Conservation (phyloP, 2,113 vertebrate genomes). For the Python bivittatus region DNA sequence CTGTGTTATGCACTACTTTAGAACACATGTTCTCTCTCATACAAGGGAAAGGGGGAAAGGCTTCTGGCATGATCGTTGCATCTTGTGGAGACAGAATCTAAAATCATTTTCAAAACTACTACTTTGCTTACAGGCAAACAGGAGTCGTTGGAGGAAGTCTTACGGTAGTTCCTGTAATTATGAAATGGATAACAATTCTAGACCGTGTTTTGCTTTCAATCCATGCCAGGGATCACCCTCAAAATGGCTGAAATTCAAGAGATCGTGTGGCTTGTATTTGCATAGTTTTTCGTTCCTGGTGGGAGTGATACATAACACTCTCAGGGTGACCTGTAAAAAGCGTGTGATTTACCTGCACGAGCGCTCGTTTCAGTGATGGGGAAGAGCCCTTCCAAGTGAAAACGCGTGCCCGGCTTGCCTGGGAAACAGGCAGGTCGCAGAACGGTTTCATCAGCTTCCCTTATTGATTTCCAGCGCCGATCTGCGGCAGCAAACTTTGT, state of each 20-base stretch:
- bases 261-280: not conserved
- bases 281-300: not conserved
- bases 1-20: not conserved
- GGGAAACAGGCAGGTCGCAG: not conserved
- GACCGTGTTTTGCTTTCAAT: not conserved
- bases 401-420: not conserved
- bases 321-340: not conserved
- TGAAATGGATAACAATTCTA: not conserved
- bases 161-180: not conserved
- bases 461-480: not conserved
- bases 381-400: not conserved
- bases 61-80: not conserved
- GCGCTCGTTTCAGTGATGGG: not conserved
- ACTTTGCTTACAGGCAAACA: not conserved
- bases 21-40: not conserved
- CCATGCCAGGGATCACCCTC: not conserved
- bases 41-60: not conserved
- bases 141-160: not conserved
- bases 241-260: not conserved
- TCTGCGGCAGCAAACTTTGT: constrained; percentile 18
- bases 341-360: not conserved
- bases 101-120: not conserved
- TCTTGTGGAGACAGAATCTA: not conserved
- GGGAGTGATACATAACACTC: not conserved
- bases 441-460: not conserved